phyloP scores from a whole-genome alignment of 2,888 invertebrate species.

The Anarsia innoxiella region DNA sequence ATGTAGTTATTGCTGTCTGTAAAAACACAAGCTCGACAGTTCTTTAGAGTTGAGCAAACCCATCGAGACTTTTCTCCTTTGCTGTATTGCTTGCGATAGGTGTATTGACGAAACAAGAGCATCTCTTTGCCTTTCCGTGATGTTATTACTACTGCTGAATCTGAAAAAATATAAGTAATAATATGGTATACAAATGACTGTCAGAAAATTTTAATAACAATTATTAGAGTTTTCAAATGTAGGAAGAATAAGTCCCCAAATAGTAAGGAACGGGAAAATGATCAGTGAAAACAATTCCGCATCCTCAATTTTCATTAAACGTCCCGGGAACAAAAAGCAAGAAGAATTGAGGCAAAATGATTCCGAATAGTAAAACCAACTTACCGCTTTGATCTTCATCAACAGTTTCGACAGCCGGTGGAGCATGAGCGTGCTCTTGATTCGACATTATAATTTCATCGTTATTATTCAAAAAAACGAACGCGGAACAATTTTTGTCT shows the following conservation, averaged over 20 bases:
- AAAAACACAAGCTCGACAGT: slow-evolving; percentile 54
- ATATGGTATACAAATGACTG: no score
- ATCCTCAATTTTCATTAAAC: no score
- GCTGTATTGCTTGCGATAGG: slow-evolving; percentile 56
- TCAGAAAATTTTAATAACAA: no score
- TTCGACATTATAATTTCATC: slow-evolving; percentile 46
- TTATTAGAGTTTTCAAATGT: no score
- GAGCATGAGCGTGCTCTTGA: slow-evolving; percentile 38
- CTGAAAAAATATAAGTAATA: slow-evolving; percentile 31
- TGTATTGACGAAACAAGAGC: slow-evolving; percentile 52
- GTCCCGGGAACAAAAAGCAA: no score
- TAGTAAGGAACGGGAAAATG: no score
- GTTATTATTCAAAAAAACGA: slow-evolving; percentile 40
- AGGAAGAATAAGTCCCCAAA: no score
- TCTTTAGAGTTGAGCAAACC: slow-evolving; percentile 61
- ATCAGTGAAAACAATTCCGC: no score
- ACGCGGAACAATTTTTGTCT: slow-evolving; percentile 43
- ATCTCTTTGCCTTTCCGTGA: slow-evolving; percentile 64
- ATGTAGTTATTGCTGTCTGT: slow-evolving; percentile 46
- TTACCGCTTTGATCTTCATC: slow-evolving; percentile 32
- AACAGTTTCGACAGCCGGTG: slow-evolving; percentile 19
- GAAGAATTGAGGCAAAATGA: no score
- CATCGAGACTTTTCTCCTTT: slow-evolving; percentile 42
- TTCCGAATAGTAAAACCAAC: no score
- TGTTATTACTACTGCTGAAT: slow-evolving; percentile 50